Conservation (phyloP, 2,113 vertebrate genomes). For the Collichthys lucidus region DNA sequence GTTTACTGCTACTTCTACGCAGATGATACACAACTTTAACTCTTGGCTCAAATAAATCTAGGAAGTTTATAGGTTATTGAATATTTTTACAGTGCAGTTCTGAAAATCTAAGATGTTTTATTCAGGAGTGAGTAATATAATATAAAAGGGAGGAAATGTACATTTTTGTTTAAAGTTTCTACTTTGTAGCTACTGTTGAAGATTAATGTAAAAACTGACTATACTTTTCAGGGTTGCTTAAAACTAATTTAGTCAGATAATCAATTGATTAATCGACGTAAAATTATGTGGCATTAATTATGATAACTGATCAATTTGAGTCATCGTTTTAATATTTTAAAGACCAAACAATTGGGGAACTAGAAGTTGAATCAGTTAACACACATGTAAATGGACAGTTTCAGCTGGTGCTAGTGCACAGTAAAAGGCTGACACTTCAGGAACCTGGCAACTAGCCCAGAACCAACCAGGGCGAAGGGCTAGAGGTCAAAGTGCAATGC, state of each 20-base stretch:
- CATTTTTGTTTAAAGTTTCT: too few species aligned
- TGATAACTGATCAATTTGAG: background rate
- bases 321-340: background rate
- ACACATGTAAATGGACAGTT: background rate
- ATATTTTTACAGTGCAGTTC: background rate
- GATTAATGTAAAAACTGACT: too few species aligned
- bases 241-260: background rate
- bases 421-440: background rate
- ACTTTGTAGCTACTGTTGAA: too few species aligned
- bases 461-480: slow-evolving; percentile 2
- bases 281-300: background rate
- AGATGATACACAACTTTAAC: background rate
- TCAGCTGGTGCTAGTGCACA: background rate
- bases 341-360: background rate
- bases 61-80: background rate
- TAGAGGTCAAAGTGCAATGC: slow-evolving; percentile 19
- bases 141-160: too few species aligned
- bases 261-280: background rate
- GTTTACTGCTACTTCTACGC: background rate
- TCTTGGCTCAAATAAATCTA: background rate
- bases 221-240: background rate
- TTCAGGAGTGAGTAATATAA: too few species aligned
- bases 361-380: background rate
- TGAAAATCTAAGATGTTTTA: background rate
- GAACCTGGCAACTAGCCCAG: slow-evolving; percentile 20